These are phyloP conservation scores for Otis tarda DNA, from an alignment of 2,113 vertebrate species.

Conservation along the genomic window DNA sequence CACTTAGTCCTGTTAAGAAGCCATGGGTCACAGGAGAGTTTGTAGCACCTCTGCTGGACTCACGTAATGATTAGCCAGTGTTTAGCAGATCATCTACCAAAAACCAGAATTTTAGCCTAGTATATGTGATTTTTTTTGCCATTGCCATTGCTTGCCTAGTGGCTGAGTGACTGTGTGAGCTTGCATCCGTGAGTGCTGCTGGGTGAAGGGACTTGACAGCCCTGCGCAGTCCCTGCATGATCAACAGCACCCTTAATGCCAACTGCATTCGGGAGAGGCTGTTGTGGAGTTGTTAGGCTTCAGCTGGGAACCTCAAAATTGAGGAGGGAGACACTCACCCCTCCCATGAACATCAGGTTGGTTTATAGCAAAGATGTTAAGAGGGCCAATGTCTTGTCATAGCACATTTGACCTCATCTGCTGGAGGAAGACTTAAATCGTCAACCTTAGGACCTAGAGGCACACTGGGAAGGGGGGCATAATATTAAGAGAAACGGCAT, in stretches of 20 bases:
- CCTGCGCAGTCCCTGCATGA: neutral
- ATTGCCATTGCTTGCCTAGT: neutral
- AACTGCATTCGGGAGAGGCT: neutral
- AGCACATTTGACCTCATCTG: neutral
- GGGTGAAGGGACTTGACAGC: neutral
- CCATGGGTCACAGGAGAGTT: neutral
- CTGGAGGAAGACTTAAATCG: neutral
- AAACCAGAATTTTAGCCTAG: neutral
- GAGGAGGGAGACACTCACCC: neutral
- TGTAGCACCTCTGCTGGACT: neutral
- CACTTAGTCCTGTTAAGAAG: neutral
- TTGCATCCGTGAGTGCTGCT: neutral
- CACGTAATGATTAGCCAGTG: neutral
- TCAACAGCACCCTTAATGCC: neutral
- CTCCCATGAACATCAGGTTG: neutral
- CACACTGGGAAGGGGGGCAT: neutral
- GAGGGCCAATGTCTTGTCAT: neutral
- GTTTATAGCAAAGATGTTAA: neutral
- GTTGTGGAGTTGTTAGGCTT: neutral
- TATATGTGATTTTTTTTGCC: neutral
- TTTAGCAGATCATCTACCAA: neutral
- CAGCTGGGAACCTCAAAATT: neutral
- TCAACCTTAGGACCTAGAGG: neutral
- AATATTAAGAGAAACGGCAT: neutral
- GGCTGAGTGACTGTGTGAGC: neutral